These are phyloP conservation scores for Lumbricus terrestris DNA, from an alignment of 2,888 invertebrate genomes.

Conservation along the genomic window DNA sequence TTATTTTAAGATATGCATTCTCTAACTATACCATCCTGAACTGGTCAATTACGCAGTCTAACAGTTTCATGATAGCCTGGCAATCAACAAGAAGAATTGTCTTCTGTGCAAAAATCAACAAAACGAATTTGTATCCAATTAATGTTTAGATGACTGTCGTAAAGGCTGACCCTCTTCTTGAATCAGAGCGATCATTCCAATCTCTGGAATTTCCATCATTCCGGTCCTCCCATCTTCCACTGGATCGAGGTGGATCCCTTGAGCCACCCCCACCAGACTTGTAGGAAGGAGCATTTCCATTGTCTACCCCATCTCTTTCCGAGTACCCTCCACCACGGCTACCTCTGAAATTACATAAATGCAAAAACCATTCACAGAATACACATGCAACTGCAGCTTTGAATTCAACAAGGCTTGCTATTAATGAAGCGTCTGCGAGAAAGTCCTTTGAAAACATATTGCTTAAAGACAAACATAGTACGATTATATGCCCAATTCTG, in stretches of 20 bases:
- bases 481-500: neutral
- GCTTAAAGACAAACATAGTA: neutral
- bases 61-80: too few relatives aligned
- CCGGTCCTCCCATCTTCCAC: conserved; percentile 13
- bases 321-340: conserved; percentile 10
- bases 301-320: conserved; percentile 16
- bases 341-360: neutral
- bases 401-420: neutral
- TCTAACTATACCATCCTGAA: neutral
- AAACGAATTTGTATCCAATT: neutral
- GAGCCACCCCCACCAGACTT: neutral
- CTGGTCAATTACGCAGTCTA: neutral
- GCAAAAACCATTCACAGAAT: neutral
- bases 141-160: neutral
- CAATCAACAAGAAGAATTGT: neutral
- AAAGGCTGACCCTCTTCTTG: neutral
- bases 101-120: neutral
- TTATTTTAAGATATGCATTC: neutral
- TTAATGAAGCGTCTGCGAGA: neutral
- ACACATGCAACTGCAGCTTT: neutral
- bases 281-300: neutral
- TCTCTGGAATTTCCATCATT: conserved; percentile 12
- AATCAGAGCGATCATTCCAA: conserved; percentile 26
- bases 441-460: neutral
- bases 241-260: conserved; percentile 1